Conservation (phyloP, 2,113 vertebrate genomes). For the Numenius arquata region DNA sequence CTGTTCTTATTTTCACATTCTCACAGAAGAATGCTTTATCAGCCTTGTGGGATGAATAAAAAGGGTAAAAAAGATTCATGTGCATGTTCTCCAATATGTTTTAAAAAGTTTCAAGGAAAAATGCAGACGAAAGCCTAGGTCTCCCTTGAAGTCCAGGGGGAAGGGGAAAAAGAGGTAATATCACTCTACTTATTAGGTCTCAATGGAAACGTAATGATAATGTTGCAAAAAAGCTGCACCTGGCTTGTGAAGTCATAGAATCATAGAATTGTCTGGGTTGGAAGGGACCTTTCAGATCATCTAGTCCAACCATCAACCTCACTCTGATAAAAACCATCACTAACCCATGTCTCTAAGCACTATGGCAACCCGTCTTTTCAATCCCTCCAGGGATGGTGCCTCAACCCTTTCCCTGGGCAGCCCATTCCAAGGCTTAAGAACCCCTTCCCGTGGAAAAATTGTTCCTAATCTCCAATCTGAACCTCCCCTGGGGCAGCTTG, state of each 20-base stretch:
- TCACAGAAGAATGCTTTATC: background rate
- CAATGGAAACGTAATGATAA: background rate
- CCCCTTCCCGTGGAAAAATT: no score
- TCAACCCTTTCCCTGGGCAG: no score
- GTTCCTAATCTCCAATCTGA: no score
- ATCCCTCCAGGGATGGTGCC: no score
- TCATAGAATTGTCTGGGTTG: no score
- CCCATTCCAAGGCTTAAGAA: no score
- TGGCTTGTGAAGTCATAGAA: background rate
- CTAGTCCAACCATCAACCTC: no score
- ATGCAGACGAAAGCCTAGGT: background rate
- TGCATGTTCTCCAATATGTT: background rate
- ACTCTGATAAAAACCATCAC: no score
- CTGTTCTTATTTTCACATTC: background rate
- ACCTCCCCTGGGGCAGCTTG: no score
- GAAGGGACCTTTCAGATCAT: no score
- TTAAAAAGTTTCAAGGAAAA: background rate
- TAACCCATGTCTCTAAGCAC: no score
- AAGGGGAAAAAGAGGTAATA: background rate
- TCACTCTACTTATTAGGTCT: background rate
- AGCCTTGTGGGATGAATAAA: background rate
- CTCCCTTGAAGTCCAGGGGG: background rate
- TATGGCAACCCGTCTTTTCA: no score
- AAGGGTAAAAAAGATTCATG: background rate
- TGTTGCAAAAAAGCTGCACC: background rate